Base-by-base conservation (phyloP, 2,888 invertebrate species). In the Andrena minutula region DNA sequence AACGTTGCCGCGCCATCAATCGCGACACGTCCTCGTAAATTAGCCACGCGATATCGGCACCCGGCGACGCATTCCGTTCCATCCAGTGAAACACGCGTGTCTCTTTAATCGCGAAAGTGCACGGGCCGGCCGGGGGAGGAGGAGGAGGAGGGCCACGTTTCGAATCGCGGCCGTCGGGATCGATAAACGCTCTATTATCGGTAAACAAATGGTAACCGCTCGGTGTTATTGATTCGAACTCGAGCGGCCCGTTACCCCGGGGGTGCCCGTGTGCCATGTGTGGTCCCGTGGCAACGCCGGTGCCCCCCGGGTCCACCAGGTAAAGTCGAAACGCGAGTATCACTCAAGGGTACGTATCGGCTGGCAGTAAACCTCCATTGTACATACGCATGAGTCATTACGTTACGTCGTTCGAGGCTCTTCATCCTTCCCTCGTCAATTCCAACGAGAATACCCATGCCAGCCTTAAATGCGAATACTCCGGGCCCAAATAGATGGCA, bases 111-210 rank as follows among this genome's bases (percentile, higher is more conserved):
- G 41, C 41, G 41, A 41, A 16, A 41, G 41, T 41, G 41, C 41
- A 41, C 41, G 41, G 41, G 5, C 41, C 16, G 41, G 1, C 16
- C 41, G 41, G 16, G 2, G 10, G 28, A 2, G 3, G 41, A n/a
- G n/a, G n/a, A n/a, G 41, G 41, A 41, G 16, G 41, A 41, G 7
- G 53, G 53, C 7, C 23, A 30, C n/a, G 30, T 32, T 51, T 32
- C 3, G 26, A 10, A 63, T 32, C 49, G 49, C 58, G 20, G 69
- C 32, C 68, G 58, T 58, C 23, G 47, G 49, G 68, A 60, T 74
- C 74, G 68, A 68, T 60, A 26, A 63, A 32, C 32, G 56, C 3
- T 56, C 20, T 23, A 56, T 56, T 56, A 56, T 56, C 56, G 23
- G 56, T 56, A 56, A 56, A 56, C 56, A 56, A 56, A 56, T 56